Percentiles rank a stretch among this genome's conserved stretches.
These are phyloP conservation scores for Linnaemya vulpina DNA, from an alignment of 2,888 invertebrate genomes.

Conservation along the genomic window DNA sequence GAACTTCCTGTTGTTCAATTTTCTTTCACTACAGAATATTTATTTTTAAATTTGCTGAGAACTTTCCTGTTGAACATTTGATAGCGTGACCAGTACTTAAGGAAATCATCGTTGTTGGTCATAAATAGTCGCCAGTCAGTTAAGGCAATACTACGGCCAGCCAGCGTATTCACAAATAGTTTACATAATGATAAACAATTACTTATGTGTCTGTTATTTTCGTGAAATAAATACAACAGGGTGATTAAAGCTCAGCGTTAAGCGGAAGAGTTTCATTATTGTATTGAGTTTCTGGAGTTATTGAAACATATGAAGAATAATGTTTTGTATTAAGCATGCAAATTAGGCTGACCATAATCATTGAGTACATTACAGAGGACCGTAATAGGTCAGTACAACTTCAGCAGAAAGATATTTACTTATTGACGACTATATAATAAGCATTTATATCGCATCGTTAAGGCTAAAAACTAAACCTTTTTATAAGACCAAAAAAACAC, in stretches of 20 bases:
- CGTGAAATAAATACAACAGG: slow-evolving; percentile 12
- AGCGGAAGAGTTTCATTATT: too few relatives aligned
- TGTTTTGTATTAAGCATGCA: too few relatives aligned
- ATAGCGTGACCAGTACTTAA: slow-evolving; percentile 70
- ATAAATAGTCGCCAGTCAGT: slow-evolving; percentile 40
- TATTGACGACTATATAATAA: too few relatives aligned
- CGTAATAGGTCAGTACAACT: too few relatives aligned
- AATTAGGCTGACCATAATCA: too few relatives aligned
- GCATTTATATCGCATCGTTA: too few relatives aligned
- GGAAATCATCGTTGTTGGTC: slow-evolving; percentile 66
- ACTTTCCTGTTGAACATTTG: slow-evolving; percentile 50
- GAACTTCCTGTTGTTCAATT: slow-evolving; percentile 70
- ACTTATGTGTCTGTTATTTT: slow-evolving; percentile 29
- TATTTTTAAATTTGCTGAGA: not conserved
- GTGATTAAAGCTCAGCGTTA: not conserved
- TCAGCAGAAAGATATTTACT: too few relatives aligned
- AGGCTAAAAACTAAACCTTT: too few relatives aligned
- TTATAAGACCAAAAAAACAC: slow-evolving; percentile 11
- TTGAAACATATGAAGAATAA: too few relatives aligned
- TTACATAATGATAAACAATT: slow-evolving; percentile 51
- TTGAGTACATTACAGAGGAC: too few relatives aligned
- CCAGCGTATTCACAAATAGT: slow-evolving; percentile 54
- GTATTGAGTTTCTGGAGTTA: too few relatives aligned
- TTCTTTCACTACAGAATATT: slow-evolving; percentile 23
- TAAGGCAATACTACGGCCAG: not conserved